Base-by-base conservation (phyloP, 2,113 vertebrate species). In the Phyllostomus discolor region DNA sequence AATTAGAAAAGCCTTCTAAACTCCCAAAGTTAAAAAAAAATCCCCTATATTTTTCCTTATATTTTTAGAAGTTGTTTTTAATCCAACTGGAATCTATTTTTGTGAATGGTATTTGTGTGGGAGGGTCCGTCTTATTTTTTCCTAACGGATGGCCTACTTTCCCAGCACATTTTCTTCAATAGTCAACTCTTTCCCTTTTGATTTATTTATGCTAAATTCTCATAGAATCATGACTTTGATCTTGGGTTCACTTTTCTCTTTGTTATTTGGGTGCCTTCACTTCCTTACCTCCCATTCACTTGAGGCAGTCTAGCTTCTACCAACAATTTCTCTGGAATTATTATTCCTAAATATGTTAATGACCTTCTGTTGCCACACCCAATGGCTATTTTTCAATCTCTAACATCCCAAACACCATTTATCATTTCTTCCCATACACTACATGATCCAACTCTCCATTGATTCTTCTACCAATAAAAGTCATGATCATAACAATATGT, bases 31-130 rank as follows among this genome's bases (percentile, higher is more conserved):
- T 88, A 95, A 95, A 57, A 97, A 97, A 96, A 87, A 52, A 87
- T 72, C 97, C 86, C 85, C 38, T 31, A 81, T 67, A 89, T 92
- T 95, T 96, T 80, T 76, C 80, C 31, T 92, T 48, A 15, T 94
- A 96, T 96, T 97, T 97, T 97, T 96, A 97, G 85, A 92, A 94
- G 90, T 94, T 95, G 90, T 82, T 96, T 97, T 90, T 91, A 92
- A 83, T 94, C 67, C 96, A 96, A 79, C 8, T 62, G 43, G 78
- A 94, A 95, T 96, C 95, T 96, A 96, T 96, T 97, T 97, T 96
- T 73, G 91, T 72, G 73, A 83, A 50, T 72, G 10, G 28, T 79
- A 79, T 90, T 97, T 94, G 78, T 94, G 62, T 97, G 67, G 81
- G 85, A 96, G 54, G 52, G 79, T 86, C 64, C 48, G 1, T 95